These are phyloP conservation scores for Drosophila sechellia DNA, from an alignment of 1,140 invertebrate genomes.

Conservation along the genomic window DNA sequence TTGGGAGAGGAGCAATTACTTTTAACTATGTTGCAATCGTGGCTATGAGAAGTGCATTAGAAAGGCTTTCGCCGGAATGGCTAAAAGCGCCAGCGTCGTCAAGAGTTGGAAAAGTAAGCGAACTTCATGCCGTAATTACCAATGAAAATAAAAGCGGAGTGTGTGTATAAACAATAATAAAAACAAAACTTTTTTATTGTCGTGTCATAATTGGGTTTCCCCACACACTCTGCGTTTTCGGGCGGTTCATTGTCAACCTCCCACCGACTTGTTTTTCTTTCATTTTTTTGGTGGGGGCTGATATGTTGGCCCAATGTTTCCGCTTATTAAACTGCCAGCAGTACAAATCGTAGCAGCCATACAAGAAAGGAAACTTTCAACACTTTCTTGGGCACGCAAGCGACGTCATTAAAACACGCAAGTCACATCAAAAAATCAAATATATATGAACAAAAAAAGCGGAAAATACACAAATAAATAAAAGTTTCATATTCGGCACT, in stretches of 20 bases:
- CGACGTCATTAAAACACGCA: conserved; percentile 65
- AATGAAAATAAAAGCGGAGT: conserved; percentile 59
- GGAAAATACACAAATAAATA: conserved; percentile 24
- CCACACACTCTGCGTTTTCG: conserved; percentile 4
- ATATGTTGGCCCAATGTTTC: conserved; percentile 45
- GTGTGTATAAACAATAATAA: conserved; percentile 46
- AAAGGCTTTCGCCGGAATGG: conserved; percentile 27
- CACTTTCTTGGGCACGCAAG: conserved; percentile 68
- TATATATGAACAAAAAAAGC: conserved; percentile 6
- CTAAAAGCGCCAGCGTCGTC: neutral
- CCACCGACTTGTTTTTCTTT: neutral
- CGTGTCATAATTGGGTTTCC: conserved; percentile 29
- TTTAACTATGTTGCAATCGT: conserved; percentile 28
- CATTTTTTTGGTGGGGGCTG: neutral
- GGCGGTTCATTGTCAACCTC: conserved; percentile 20
- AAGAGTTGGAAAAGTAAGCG: conserved; percentile 8
- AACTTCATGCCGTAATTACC: conserved; percentile 44
- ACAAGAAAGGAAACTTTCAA: conserved; percentile 52
- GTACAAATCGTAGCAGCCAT: conserved; percentile 35
- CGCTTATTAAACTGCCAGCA: conserved; percentile 60
- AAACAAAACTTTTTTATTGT: conserved; percentile 36
- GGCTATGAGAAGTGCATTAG: conserved; percentile 30
- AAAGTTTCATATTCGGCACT: conserved; percentile 12
- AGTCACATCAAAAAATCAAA: conserved; percentile 39
- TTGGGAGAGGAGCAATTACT: conserved; percentile 41